Evolutionary conservation across 2,113 vertebrate species (phyloP).

Genomic region (Pholis gunnellus): DNA sequence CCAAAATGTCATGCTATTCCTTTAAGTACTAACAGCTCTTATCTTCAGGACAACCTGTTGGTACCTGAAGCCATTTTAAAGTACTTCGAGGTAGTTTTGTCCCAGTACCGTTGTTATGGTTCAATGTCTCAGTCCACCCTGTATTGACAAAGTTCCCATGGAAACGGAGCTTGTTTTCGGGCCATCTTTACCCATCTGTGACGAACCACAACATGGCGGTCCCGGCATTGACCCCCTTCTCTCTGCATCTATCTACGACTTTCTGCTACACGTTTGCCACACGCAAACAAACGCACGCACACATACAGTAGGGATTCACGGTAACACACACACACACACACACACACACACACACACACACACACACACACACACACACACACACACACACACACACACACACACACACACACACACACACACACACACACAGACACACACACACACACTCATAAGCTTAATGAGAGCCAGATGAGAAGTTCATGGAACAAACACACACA

Average conservation of each 20-base stretch:
- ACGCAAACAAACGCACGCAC: constrained; percentile 38
- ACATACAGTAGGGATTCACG: constrained; percentile 28
- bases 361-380: constrained; percentile 34
- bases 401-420: constrained; percentile 6
- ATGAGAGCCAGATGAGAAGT: constrained; percentile 83
- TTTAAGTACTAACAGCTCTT: neutral
- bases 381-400: constrained; percentile 34
- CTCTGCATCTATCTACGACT: constrained; percentile 44
- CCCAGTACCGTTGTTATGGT: neutral
- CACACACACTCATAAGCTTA: constrained; percentile 55
- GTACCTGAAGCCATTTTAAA: neutral
- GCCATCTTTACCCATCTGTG: constrained; percentile 16
- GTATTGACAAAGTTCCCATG: constrained; percentile 28
- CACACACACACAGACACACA: constrained; percentile 38
- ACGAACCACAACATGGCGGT: constrained; percentile 23
- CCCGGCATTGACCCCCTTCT: constrained; percentile 24
- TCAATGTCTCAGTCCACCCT: neutral
- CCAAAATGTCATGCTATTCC: neutral
- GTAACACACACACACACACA: constrained; percentile 36
- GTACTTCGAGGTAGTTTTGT: neutral
- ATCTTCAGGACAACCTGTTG: no score
- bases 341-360: constrained; percentile 43
- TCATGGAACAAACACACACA: constrained; percentile 64
- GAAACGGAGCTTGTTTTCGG: constrained; percentile 35
- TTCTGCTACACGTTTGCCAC: constrained; percentile 43